These are phyloP conservation scores for Zygothrica quintamaculata DNA, from an alignment of 2,888 invertebrate species.

Conservation along the genomic window DNA sequence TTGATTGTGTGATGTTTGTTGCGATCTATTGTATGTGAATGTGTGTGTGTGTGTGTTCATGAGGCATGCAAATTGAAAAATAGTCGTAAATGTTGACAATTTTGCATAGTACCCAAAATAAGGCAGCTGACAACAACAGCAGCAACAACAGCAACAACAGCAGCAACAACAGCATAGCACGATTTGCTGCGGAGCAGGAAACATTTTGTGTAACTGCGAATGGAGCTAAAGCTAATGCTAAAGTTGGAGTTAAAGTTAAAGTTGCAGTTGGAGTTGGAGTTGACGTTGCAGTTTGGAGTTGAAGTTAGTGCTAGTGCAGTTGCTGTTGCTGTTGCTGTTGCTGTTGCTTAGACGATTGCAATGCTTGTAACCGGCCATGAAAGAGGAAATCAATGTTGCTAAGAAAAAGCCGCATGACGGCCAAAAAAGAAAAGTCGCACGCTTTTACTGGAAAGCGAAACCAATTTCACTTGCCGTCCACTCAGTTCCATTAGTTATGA, in stretches of 20 bases:
- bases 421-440: constrained; percentile 64
- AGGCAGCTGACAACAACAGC: constrained; percentile 27
- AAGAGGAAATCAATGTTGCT: constrained; percentile 76
- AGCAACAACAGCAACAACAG: constrained; percentile 8
- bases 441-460: constrained; percentile 68
- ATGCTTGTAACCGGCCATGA: constrained; percentile 67
- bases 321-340: constrained; percentile 5
- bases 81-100: constrained; percentile 69
- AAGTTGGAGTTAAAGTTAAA: neutral
- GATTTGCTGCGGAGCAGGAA: constrained; percentile 69
- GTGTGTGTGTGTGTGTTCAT: constrained; percentile 18
- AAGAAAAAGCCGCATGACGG: constrained; percentile 52
- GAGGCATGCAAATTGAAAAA: constrained; percentile 69
- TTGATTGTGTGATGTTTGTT: constrained; percentile 27
- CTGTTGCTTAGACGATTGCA: constrained; percentile 5
- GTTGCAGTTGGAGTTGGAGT: constrained; percentile 10
- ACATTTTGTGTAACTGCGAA: constrained; percentile 58
- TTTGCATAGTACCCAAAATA: constrained; percentile 51
- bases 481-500: constrained; percentile 66
- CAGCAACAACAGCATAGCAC: constrained; percentile 44
- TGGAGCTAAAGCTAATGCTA: constrained; percentile 17
- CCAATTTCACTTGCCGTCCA: constrained; percentile 72
- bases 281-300: too few relatives aligned
- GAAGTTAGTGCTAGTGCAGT: constrained; percentile 3
- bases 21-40: constrained; percentile 3